Evolutionary conservation across 37 sponge, comb jelly and placozoan species (phyloP), one percentile per base, ranked within the genome.

Genomic region (Halichondria panicea): DNA sequence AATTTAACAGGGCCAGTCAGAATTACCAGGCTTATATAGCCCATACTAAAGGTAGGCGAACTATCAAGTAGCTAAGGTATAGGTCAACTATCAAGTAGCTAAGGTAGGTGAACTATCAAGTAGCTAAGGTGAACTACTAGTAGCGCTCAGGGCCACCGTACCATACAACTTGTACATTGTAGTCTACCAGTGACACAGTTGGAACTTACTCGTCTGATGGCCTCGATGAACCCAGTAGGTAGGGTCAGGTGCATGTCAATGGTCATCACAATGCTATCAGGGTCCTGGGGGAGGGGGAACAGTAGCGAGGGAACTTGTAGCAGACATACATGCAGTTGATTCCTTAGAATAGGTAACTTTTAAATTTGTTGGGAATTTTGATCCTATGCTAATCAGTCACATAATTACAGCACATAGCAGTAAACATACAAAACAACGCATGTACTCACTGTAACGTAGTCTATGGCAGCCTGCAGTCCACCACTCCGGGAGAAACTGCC

Each of bases 231-330:
- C 22, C 84, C 80, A 7, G 54, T 30, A 34, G 89, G 89, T 1
- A 89, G 72, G 4, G 84, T 89, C 59, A 89, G 70, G 73, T 89
- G 89, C 69, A 89, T 77, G 56, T 89, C 89, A 35, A 89, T 74
- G 28, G 84, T 89, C 84, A 89, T 82, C 57, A 89, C 79, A 57
- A 89, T 89, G 35, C 77, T 68, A 55, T 89, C 46, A 46, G 74
- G 74, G 69, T 86, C 66, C 86, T 86, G 74, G 4, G 35, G 24
- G 0, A 70, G 19, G 44, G 31, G 36, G 15, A 9, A 27, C 13
- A 44, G 15, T 9, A 7, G 11, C 52, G 15, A 11, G 15, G 11
- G 13, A 48, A 11, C 52, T 48, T 15, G 13, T 48, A 18, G 15
- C 52, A 48, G 13, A 48, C 15, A 15, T 48, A 48, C 52, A 48